A percentile compares a stretch with the other conserved stretches of the same genome.
Conservation (phyloP, 2,888 invertebrate species). For the Sinopyrophorus schimmeli region DNA sequence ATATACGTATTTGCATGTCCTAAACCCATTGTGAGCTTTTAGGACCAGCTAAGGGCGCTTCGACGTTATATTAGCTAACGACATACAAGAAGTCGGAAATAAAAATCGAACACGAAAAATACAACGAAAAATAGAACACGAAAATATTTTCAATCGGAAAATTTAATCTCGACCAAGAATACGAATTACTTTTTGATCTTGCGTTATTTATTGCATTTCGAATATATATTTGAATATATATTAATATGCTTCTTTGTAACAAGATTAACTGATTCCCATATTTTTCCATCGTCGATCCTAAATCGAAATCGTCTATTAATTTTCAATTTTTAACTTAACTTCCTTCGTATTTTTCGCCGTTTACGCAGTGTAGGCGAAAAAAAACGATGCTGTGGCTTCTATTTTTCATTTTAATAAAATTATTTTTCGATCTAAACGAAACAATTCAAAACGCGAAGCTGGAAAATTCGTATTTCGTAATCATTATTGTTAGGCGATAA, state of each 20-base stretch:
- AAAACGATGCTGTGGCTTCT: too few species aligned
- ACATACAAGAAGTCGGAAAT: constrained; percentile 46
- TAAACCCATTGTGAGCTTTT: constrained; percentile 43
- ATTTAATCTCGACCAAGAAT: constrained; percentile 45
- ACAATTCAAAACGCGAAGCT: too few species aligned
- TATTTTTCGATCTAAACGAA: too few species aligned
- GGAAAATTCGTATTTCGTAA: too few species aligned
- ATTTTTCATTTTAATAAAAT: too few species aligned
- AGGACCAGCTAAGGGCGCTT: constrained; percentile 39
- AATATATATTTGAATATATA: constrained; percentile 18
- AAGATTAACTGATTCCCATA: constrained; percentile 16
- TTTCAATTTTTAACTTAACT: too few species aligned
- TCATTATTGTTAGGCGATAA: too few species aligned
- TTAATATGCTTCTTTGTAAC: constrained; percentile 12
- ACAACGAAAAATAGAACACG: constrained; percentile 42
- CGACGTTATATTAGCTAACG: constrained; percentile 48
- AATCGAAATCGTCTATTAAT: constrained; percentile 12
- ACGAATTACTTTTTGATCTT: constrained; percentile 30
- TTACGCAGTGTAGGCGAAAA: too few species aligned
- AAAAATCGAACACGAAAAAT: constrained; percentile 44
- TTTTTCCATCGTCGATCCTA: constrained; percentile 6
- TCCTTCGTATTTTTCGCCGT: too few species aligned
- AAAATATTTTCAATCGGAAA: constrained; percentile 46
- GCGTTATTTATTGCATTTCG: constrained; percentile 24
- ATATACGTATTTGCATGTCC: constrained; percentile 45